Evolutionary conservation across 1,140 invertebrate genomes (phyloP).

Genomic region (Sweltsa coloradensis): DNA sequence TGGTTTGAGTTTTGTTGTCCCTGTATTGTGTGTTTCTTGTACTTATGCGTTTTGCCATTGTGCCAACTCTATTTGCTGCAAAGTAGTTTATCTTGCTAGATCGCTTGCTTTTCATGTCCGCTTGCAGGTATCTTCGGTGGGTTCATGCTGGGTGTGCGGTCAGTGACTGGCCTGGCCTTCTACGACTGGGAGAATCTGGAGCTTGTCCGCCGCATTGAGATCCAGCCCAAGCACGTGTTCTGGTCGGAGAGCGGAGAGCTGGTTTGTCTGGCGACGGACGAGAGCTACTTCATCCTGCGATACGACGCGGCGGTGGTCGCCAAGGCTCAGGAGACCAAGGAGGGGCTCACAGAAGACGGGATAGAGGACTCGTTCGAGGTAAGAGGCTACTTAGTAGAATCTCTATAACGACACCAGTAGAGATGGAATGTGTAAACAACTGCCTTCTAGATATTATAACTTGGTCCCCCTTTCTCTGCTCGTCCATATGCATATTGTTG

Average conservation of each 20-base stretch:
- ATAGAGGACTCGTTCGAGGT: conserved; percentile 97
- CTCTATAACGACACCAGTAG: not conserved
- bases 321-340: conserved; percentile 57
- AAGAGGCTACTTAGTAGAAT: conserved; percentile 14
- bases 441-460: no score
- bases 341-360: conserved; percentile 79
- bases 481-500: no score
- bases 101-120: conserved; percentile 9
- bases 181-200: conserved; percentile 96
- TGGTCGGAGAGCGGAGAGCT: conserved; percentile 96
- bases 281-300: conserved; percentile 90
- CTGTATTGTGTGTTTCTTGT: not conserved
- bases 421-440: no score
- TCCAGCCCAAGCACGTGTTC: conserved; percentile 84
- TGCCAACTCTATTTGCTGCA: not conserved
- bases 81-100: no score
- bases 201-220: conserved; percentile 88
- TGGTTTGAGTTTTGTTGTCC: not conserved
- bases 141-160: conserved; percentile 85
- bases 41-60: not conserved
- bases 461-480: no score
- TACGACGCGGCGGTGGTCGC: conserved; percentile 66
- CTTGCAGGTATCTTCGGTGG: conserved; percentile 86
- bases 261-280: conserved; percentile 89
- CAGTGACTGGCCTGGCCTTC: conserved; percentile 83